Evolutionary conservation across 2,113 vertebrate genomes (phyloP), one percentile per base, ranked within the genome.

Genomic region (Peromyscus leucopus): DNA sequence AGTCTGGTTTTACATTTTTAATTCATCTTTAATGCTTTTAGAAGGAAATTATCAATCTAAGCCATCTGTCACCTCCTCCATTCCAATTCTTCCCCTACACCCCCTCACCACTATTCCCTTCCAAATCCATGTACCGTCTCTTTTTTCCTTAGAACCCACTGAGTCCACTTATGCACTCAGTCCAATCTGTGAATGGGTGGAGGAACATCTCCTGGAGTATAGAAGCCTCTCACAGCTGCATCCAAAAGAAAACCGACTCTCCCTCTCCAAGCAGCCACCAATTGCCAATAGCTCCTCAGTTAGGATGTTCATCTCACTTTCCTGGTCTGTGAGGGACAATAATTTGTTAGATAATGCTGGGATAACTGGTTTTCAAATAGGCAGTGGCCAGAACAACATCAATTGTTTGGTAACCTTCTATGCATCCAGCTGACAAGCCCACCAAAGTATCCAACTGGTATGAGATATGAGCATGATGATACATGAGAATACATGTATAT

Each of bases 301-400:
- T 69, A 26, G 67, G 57, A 55, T 46, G 89, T 83, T 89, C 17
- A 69, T 84, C 42, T 95, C 33, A 85, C 33, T 78, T 90, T 72
- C 28, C 36, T 89, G 21, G 8, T 90, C 79, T 90, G 63, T 76
- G 84, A 90, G 39, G 33, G 24, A n/a, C 48, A 92, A 89, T 21
- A n/a, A 91, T 51, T 80, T 86, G 22, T 90, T 71, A 91, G 65
- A 36, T 89, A 96, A 93, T 63, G 36, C 26, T 96, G 85, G 31
- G 33, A 89, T 82, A 93, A n/a, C 10, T 33, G 3, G 39, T 82
- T 31, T 78, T 24, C 48, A 67, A 92, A 24, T 21, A 84, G 17
- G 36, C 46, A 96, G 39, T 82, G 51, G 59, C 42, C 90, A 94
- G 31, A 93, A 42, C 87, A 93, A 80, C 51, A 26, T 90, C 26